Evolutionary conservation across 2,113 vertebrate genomes (phyloP), one percentile per base, ranked within the genome.

Genomic region (Xerus inauris): DNA sequence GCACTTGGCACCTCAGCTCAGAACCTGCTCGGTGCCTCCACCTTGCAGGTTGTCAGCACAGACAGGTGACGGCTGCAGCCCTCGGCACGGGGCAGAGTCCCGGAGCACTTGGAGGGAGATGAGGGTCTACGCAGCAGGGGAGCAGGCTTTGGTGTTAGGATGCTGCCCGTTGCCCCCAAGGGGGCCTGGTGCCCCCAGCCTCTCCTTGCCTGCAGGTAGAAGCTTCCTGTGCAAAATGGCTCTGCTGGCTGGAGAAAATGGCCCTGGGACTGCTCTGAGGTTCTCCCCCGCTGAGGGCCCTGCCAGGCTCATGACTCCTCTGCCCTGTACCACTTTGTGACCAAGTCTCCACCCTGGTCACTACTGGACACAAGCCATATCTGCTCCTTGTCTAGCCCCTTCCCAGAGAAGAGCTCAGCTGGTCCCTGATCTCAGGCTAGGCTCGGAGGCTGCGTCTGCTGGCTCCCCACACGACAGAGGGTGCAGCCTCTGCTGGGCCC

Each of bases 281-380:
- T 59, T 42, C 80, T 35, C 26, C 38, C 40, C 49, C 20, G 2
- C 1, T 45, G 87, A 19, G 59, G 54, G 17, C 57, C 54, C 13
- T 1, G 2, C 59, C 51, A 0, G 17, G 38, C 13, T 35, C 13
- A 4, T 2, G 5, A 13, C 24, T 47, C 14, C 59, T 19, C 59
- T 62, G 64, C 35, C 51, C 26, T 64, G 69, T 5, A 6, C 38
- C 22, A n/a, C 49, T 51, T 57, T 16, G 3, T 38, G 40, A 17
- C 77, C 0, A 4, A 73, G 51, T 28, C 64, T 11, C 22, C 51
- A 28, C 32, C 26, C 73, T 89, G 87, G 40, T 19, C 28, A 51
- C 45, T 24, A 3, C n/a, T 42, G 81, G 91, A 62, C 57, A 12
- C 16, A n/a, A 8, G 80, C 38, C 14, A 17, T 10, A 3, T 42